Evolutionary conservation across 2,888 invertebrate genomes (phyloP).

Genomic region (Phlogophora meticulosa): DNA sequence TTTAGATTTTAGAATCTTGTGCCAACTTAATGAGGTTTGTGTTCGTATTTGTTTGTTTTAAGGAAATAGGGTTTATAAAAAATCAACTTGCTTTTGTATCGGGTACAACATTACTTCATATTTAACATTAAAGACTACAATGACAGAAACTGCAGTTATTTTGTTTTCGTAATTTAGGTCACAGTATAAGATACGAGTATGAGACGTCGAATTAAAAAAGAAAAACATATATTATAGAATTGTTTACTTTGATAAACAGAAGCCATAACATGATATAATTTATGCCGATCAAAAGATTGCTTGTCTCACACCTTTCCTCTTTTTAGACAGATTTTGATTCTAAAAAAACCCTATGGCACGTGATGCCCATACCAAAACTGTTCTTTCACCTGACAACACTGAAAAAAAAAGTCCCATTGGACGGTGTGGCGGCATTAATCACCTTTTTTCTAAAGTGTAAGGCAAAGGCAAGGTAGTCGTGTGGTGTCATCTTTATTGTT

Average conservation of each 20-base stretch:
- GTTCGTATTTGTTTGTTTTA: not conserved
- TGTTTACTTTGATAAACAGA: not conserved
- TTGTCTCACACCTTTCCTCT: constrained; percentile 15
- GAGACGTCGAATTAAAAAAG: not conserved
- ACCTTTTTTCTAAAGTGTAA: constrained; percentile 47
- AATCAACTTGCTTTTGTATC: not conserved
- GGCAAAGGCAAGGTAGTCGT: constrained; percentile 45
- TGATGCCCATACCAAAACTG: constrained; percentile 47
- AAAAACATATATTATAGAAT: not conserved
- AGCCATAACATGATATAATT: constrained; percentile 3
- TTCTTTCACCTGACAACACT: constrained; percentile 44
- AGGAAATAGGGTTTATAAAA: not conserved
- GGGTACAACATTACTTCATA: no score
- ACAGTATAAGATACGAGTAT: no score
- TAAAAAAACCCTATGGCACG: constrained; percentile 41
- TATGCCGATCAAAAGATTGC: constrained; percentile 12
- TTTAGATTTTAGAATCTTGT: constrained; percentile 30
- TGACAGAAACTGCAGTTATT: no score
- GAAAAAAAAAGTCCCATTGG: constrained; percentile 44
- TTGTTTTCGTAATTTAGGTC: no score
- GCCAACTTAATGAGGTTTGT: constrained; percentile 41
- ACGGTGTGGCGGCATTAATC: constrained; percentile 50
- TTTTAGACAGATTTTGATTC: constrained; percentile 15
- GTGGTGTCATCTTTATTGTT: constrained; percentile 66
- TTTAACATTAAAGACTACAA: no score